These are phyloP conservation scores for Ranitomeya variabilis DNA, from an alignment of 2,113 vertebrate genomes.

Conservation along the genomic window DNA sequence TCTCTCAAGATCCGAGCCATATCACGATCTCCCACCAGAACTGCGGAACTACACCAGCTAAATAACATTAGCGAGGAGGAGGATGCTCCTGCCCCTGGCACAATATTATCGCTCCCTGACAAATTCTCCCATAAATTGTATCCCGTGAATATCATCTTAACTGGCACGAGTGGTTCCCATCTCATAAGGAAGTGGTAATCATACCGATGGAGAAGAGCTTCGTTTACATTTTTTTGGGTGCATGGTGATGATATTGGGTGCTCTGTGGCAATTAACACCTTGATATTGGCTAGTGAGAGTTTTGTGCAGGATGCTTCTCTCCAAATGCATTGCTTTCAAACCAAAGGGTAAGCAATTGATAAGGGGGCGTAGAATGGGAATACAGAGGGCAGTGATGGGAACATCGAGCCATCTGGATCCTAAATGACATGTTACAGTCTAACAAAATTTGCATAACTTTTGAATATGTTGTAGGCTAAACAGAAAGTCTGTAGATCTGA, in stretches of 20 bases:
- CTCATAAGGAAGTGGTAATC: neutral
- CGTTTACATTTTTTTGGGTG: neutral
- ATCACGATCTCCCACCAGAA: conserved; percentile 44
- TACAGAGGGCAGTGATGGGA: no score
- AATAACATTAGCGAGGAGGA: conserved; percentile 35
- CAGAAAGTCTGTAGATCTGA: no score
- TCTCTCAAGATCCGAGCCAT: conserved; percentile 57
- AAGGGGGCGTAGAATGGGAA: no score
- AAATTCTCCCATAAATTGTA: conserved; percentile 34
- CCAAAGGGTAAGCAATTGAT: neutral
- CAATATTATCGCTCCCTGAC: conserved; percentile 47
- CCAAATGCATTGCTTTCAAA: neutral
- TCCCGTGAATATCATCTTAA: neutral
- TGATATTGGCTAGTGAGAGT: no score
- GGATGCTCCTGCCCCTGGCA: conserved; percentile 38
- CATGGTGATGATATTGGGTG: no score
- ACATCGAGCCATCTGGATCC: no score
- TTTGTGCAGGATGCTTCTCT: no score
- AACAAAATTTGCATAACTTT: no score
- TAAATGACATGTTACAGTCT: no score
- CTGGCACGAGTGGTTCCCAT: neutral
- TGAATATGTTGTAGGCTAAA: no score
- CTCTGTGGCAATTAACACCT: no score
- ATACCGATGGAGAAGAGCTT: neutral
- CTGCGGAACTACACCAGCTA: conserved; percentile 6